Conservation (phyloP, 1,140 invertebrate species). For the Sarcophaga bullata region DNA sequence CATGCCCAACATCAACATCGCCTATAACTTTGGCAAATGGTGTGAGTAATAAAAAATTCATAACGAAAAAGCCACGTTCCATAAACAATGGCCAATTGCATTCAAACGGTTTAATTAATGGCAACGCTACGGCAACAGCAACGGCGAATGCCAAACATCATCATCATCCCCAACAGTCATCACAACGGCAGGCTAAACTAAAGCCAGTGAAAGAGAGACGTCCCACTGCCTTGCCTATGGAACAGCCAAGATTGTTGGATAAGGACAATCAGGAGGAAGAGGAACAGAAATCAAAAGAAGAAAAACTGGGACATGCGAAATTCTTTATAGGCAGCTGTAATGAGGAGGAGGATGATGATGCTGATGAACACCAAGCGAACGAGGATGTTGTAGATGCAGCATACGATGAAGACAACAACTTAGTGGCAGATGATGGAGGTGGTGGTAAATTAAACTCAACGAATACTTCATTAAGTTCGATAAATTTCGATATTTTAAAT, state of each 20-base stretch:
- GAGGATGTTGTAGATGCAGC: neutral
- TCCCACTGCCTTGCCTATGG: constrained; percentile 57
- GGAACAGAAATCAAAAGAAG: constrained; percentile 22
- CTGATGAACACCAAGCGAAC: neutral
- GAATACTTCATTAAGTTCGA: neutral
- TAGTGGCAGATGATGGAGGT: neutral
- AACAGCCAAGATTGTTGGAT: constrained; percentile 51
- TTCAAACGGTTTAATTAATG: constrained; percentile 15
- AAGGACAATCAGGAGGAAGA: constrained; percentile 13
- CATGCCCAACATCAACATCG: neutral
- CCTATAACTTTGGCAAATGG: constrained; percentile 1
- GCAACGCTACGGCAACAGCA: constrained; percentile 25
- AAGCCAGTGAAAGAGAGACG: constrained; percentile 62
- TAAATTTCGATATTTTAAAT: neutral
- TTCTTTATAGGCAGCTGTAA: constrained; percentile 60
- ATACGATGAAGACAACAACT: constrained; percentile 16
- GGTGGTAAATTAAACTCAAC: neutral
- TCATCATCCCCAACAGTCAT: constrained; percentile 7
- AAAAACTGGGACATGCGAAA: constrained; percentile 50
- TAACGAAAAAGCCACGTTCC: constrained; percentile 27
- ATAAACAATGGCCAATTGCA: constrained; percentile 25
- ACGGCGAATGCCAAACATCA: constrained; percentile 33
- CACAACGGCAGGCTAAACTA: constrained; percentile 49
- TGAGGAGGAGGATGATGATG: constrained; percentile 44
- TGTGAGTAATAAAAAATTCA: constrained; percentile 41